Evolutionary conservation across 2,888 invertebrate genomes (phyloP).

Genomic region (Eilema depressum): DNA sequence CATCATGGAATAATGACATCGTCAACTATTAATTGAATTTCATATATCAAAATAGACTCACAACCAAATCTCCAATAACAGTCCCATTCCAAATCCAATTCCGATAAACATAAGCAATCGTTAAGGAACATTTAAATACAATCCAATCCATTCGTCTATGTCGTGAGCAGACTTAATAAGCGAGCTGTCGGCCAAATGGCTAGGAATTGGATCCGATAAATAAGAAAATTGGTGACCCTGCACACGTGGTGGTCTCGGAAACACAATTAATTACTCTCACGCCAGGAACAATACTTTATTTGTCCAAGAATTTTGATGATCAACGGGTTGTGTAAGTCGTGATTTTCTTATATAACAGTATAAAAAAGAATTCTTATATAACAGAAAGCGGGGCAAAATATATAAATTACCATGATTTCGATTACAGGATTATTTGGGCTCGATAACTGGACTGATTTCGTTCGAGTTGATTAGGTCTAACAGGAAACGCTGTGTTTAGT

Average conservation of each 20-base stretch:
- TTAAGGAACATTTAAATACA: constrained; percentile 55
- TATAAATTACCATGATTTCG: neutral
- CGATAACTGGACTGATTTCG: neutral
- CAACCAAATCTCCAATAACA: constrained; percentile 14
- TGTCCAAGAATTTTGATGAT: constrained; percentile 55
- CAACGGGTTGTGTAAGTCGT: constrained; percentile 26
- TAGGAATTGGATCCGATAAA: constrained; percentile 76
- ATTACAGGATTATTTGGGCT: neutral
- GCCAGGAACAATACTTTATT: constrained; percentile 51
- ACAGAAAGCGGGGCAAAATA: neutral
- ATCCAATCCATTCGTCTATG: constrained; percentile 61
- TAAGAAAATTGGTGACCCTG: constrained; percentile 75
- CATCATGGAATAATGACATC: neutral
- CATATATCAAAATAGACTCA: neutral
- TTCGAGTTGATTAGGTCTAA: neutral
- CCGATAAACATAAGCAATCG: constrained; percentile 16
- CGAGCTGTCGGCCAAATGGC: constrained; percentile 67
- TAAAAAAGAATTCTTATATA: neutral
- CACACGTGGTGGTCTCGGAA: constrained; percentile 62
- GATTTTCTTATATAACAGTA: neutral
- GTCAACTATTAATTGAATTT: neutral
- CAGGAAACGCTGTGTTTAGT: neutral
- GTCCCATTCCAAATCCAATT: constrained; percentile 11
- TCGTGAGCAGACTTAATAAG: constrained; percentile 69
- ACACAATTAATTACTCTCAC: constrained; percentile 72